phyloP scores from a whole-genome alignment of 2,888 invertebrate species.

The Panzeria rudis region DNA sequence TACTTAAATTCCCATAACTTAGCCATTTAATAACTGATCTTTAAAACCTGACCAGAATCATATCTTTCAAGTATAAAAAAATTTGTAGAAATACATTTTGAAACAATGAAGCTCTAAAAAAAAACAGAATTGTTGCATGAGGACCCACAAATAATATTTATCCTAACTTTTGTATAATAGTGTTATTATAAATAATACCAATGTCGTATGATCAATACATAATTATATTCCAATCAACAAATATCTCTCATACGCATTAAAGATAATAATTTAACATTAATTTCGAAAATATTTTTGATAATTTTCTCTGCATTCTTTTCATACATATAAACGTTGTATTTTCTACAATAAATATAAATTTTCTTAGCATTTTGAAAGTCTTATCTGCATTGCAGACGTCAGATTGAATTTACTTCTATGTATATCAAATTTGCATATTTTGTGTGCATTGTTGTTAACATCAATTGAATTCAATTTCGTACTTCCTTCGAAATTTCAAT shows the following conservation, averaged over 20 bases:
- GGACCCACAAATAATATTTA: no score
- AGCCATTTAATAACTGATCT: no score
- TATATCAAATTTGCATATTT: slow-evolving; percentile 56
- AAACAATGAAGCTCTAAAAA: no score
- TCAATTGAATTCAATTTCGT: slow-evolving; percentile 21
- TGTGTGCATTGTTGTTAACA: slow-evolving; percentile 39
- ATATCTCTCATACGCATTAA: slow-evolving; percentile 31
- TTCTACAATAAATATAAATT: slow-evolving; percentile 15
- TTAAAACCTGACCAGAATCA: no score
- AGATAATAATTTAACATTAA: background rate
- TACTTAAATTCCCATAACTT: no score
- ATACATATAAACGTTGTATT: background rate
- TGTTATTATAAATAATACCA: no score
- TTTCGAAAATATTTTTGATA: slow-evolving; percentile 20
- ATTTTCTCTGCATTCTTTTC: slow-evolving; percentile 10
- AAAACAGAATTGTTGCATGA: no score
- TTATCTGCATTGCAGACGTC: slow-evolving; percentile 59
- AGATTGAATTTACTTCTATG: background rate
- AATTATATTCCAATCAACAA: background rate
- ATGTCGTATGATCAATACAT: no score
- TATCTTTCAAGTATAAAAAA: no score
- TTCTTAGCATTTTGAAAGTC: background rate
- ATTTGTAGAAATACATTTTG: no score
- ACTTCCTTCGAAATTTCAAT: background rate
- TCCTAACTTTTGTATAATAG: no score